These are phyloP conservation scores for Zosterops pallidus DNA, from an alignment of 2,113 vertebrate species.

Conservation along the genomic window DNA sequence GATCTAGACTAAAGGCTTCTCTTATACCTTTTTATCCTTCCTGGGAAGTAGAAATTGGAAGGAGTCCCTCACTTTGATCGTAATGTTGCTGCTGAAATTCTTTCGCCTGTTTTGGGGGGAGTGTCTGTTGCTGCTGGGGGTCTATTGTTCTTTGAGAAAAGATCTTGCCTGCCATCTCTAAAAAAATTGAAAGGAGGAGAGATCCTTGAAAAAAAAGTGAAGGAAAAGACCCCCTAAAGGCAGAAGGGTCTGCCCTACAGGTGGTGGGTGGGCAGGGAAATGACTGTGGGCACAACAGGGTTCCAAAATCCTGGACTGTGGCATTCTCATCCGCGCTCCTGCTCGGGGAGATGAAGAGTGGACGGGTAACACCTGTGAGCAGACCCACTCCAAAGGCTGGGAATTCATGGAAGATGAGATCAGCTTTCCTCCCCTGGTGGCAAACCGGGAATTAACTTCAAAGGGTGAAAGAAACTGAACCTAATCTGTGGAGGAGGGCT, in stretches of 20 bases:
- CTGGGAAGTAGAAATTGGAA: constrained; percentile 53
- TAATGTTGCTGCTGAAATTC: constrained; percentile 73
- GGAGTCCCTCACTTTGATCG: constrained; percentile 73
- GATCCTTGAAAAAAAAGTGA: background rate
- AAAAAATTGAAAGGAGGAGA: background rate
- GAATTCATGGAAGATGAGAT: rapidly evolving
- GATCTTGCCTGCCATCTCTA: background rate
- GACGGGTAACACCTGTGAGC: background rate
- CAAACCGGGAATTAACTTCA: background rate
- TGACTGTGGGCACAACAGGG: background rate
- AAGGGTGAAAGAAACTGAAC: background rate
- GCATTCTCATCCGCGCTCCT: rapidly evolving
- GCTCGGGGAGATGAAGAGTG: rapidly evolving
- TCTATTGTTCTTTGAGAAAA: background rate
- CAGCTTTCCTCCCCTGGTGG: background rate
- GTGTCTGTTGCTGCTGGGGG: background rate
- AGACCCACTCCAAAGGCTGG: background rate
- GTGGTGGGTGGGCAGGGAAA: background rate
- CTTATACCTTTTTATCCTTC: constrained; percentile 72
- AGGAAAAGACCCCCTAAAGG: background rate
- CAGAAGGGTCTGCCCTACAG: too few relatives aligned
- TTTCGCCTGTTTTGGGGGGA: background rate
- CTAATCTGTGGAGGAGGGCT: rapidly evolving
- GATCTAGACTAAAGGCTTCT: constrained; percentile 63
- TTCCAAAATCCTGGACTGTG: background rate